Base-by-base conservation (phyloP, 2,797 vertebrate species). In the Todus mexicanus region DNA sequence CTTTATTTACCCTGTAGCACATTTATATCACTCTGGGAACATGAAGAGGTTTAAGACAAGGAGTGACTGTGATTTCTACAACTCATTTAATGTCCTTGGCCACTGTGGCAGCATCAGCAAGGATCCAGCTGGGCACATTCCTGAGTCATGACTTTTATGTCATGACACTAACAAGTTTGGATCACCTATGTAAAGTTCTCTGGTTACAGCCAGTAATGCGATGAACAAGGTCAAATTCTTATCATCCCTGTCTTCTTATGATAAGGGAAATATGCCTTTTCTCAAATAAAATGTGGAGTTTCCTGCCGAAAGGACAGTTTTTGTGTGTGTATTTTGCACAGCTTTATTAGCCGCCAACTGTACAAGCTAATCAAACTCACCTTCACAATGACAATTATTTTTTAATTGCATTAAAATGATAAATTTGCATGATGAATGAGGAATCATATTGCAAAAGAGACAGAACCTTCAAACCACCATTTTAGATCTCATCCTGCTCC, bases 361-460 rank as follows among this genome's bases (percentile, higher is more conserved):
- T 80, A 78, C 35, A 63, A 80, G 63, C 37, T 86, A 90, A 94
- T 95, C 73, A 94, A 93, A 73, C 2, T 12, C 48, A 80, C 29
- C 50, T 91, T 89, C 48, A 25, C 29, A 45, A 83, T 2, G 11
- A 71, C 54, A 74, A 89, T 11, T 59, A 64, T 63, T 90, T 87
- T 92, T 81, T 81, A 96, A 78, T 87, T 80, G 43, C 42, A 60
- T 57, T 17, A 92, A 89, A 91, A 93, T 85, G 63, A 87, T 60
- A 72, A 77, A 84, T 86, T 70, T 89, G 66, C 87, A 84, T 63
- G 26, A 86, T 81, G 79, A 93, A 90, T 48, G 47, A 85, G 37
- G 27, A 79, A 69, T 84, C 38, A 22, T 11, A 65, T 14, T 43
- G 66, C 57, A 72, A 85, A 74, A 75, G 59, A 77, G 66, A 65